Base-by-base conservation (phyloP, 1,140 invertebrate species). In the Philotrypesis tridentata region DNA sequence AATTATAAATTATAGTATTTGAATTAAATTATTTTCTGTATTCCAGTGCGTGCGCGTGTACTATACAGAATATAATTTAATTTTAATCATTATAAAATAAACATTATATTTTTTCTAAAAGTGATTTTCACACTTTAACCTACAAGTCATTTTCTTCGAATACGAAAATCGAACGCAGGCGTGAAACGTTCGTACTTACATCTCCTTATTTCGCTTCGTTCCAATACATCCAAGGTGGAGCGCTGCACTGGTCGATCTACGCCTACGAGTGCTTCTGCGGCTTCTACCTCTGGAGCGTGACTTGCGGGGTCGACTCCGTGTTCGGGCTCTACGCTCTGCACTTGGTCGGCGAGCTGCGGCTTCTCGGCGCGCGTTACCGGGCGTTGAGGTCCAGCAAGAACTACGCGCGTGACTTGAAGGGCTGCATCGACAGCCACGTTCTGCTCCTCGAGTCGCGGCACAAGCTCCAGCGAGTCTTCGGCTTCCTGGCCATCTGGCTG, bases 311-410 rank as follows among this genome's bases (percentile, higher is more conserved):
- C 3, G 88, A 89, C 31, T 80, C 84, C 5, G 29, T 85, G 7
- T 89, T 86, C 72, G 83, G 83, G 9, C 76, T 85, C 21, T 84
- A 85, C 14, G 37, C 85, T 29, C 85, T 86, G 65, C 88, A 87
- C 76, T 85, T 88, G 17, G 31, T 71, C 8, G 83, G 77, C 29
- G 75, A 84, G 80, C 70, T 60, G 71, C 76, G 37, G 37, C 84
- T 29, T 68, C 82, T 72, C 75, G 76, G n/a, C 7, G 1, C 5
- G 6, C n/a, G 27, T 23, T 71, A 43, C 23, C 5, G n/a, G n/a
- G 31, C n/a, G 3, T 17, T 71, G 1, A 43, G 43, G 8, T 71
- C 29, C 2, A 17, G 27, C 25, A 23, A 68, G 11, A 71, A 71
- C 21, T 71, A 43, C 33, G 21, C 21, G 0, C 11, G 43, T 2